phyloP scores from a whole-genome alignment of 2,888 invertebrate genomes.

The Strigamia transsilvanica region DNA sequence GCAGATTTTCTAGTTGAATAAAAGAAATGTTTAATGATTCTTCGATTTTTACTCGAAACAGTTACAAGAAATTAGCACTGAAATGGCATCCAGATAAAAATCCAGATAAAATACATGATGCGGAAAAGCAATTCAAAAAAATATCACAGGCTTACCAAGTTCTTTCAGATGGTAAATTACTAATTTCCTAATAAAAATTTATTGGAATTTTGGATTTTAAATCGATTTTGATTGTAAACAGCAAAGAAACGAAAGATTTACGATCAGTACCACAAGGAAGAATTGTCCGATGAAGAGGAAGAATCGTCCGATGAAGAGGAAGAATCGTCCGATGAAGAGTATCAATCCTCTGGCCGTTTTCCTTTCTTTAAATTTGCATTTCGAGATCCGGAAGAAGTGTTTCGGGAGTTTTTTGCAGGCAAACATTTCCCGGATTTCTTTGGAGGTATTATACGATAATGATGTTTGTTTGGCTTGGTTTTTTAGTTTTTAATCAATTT shows the following conservation, averaged over 20 bases:
- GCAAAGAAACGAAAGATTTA: constrained; percentile 93
- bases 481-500: not conserved
- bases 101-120: constrained; percentile 93
- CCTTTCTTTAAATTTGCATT: constrained; percentile 78
- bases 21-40: constrained; percentile 51
- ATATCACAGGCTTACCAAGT: constrained; percentile 99
- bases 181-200: not conserved
- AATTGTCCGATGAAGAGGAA: constrained; percentile 67
- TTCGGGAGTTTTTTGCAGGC: constrained; percentile 96
- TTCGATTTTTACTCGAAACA: constrained; percentile 65
- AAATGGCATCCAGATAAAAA: constrained; percentile 99
- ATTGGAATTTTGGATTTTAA: constrained; percentile 56
- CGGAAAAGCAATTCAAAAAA: constrained; percentile 95
- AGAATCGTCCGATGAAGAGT: constrained; percentile 55
- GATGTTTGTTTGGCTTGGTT: not conserved
- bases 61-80: constrained; percentile 94
- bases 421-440: constrained; percentile 86
- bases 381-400: constrained; percentile 98
- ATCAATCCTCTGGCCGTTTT: constrained; percentile 67
- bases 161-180: constrained; percentile 83
- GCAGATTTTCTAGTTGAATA: not conserved
- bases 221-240: constrained; percentile 65
- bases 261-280: constrained; percentile 95
- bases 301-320: constrained; percentile 57
- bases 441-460: constrained; percentile 62